Evolutionary conservation across 2,113 vertebrate species (phyloP).

Genomic region (Sterrhoptilus dennistouni): DNA sequence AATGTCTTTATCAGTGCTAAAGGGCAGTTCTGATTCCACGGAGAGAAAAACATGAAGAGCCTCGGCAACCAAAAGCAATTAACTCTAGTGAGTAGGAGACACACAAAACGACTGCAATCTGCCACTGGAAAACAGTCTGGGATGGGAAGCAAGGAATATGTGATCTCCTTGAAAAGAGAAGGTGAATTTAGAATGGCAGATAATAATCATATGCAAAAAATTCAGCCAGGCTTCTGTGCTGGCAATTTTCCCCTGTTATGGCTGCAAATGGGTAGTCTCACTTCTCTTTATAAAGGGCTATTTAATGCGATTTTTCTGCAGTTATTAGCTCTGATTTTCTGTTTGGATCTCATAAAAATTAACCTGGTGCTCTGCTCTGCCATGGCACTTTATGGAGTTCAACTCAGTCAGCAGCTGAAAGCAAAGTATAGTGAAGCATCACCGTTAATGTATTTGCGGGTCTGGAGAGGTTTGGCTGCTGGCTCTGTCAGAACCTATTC

Average conservation of each 20-base stretch:
- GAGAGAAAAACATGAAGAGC: background rate
- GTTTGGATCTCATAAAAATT: background rate
- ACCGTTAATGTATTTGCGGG: background rate
- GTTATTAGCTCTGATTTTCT: background rate
- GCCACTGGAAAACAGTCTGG: conserved; percentile 1
- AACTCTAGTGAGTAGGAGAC: background rate
- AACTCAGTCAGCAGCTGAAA: background rate
- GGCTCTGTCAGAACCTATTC: background rate
- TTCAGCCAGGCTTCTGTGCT: background rate
- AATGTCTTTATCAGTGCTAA: background rate
- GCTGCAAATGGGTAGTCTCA: background rate
- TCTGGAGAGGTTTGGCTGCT: background rate
- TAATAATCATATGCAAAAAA: background rate
- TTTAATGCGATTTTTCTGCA: background rate
- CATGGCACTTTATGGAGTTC: background rate
- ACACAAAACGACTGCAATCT: background rate
- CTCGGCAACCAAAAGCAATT: background rate
- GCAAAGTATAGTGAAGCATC: background rate
- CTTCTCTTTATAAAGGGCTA: background rate
- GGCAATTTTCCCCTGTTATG: background rate
- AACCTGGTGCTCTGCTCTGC: background rate
- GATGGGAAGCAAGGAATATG: background rate
- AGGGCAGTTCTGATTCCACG: background rate
- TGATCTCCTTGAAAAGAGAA: background rate
- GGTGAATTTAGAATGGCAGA: background rate